phyloP scores from a whole-genome alignment of 2,797 vertebrate species.

The Setipinna tenuifilis region DNA sequence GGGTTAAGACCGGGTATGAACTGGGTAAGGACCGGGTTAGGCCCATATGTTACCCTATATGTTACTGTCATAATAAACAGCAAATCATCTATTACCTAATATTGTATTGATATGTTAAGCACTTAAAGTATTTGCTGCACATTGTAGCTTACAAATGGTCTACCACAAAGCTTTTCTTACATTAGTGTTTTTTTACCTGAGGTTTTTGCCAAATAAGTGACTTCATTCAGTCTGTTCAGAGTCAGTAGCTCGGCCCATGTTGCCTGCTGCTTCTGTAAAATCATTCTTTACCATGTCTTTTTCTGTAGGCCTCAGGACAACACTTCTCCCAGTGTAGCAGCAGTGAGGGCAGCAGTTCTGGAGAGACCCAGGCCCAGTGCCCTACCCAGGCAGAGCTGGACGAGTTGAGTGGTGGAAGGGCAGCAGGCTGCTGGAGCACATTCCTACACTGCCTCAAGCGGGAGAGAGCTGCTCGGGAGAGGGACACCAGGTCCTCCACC shows the following conservation, averaged over 20 bases:
- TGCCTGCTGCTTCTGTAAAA: neutral
- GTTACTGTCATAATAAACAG: too few relatives aligned
- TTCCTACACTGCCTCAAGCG: neutral
- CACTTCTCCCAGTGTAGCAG: conserved; percentile 37
- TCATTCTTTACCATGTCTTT: neutral
- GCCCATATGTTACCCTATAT: too few relatives aligned
- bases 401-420: neutral
- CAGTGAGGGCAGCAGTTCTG: conserved; percentile 25
- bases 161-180: neutral
- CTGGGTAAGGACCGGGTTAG: too few relatives aligned
- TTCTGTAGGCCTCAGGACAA: conserved; percentile 28
- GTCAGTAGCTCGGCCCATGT: neutral
- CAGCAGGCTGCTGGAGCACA: neutral
- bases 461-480: neutral
- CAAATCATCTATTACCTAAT: too few relatives aligned
- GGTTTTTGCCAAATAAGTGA: neutral
- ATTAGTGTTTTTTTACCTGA: neutral
- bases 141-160: neutral
- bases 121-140: neutral
- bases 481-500: conserved; percentile 3
- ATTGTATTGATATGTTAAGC: too few relatives aligned
- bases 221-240: neutral
- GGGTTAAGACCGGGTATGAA: too few relatives aligned
- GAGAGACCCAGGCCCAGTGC: conserved; percentile 31
- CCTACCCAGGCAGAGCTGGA: conserved; percentile 9